phyloP scores from a whole-genome alignment of 2,888 invertebrate species.

The Gymnosoma rotundatum region DNA sequence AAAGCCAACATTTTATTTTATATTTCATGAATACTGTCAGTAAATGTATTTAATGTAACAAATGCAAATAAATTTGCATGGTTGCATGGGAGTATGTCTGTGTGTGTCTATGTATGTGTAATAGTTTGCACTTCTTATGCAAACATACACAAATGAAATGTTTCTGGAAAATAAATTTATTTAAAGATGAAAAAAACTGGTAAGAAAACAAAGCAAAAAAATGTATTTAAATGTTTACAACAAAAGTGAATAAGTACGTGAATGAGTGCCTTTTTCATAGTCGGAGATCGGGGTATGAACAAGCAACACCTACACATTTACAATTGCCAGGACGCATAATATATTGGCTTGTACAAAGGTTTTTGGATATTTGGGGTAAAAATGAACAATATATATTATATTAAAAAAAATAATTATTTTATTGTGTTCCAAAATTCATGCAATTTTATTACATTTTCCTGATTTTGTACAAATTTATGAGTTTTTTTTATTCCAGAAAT shows the following conservation, averaged over 20 bases:
- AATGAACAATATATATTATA: too few species aligned
- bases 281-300: background rate
- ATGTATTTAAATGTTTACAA: conserved; percentile 31
- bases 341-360: too few species aligned
- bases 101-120: background rate
- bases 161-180: conserved; percentile 20
- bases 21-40: background rate
- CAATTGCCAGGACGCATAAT: background rate
- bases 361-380: too few species aligned
- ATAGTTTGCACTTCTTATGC: background rate
- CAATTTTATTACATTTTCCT: too few species aligned
- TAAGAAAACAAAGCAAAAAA: conserved; percentile 7
- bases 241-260: background rate
- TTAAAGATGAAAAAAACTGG: background rate
- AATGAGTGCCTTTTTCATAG: background rate
- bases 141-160: conserved; percentile 3
- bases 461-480: too few species aligned
- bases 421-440: too few species aligned
- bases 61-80: background rate
- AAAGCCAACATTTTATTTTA: conserved; percentile 7
- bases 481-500: too few species aligned
- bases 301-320: conserved; percentile 28
- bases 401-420: too few species aligned
- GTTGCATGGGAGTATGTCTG: too few species aligned
- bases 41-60: background rate